Evolutionary conservation across 2,113 vertebrate species (phyloP), one percentile per base, ranked within the genome.

Genomic region (Oreochromis niloticus): DNA sequence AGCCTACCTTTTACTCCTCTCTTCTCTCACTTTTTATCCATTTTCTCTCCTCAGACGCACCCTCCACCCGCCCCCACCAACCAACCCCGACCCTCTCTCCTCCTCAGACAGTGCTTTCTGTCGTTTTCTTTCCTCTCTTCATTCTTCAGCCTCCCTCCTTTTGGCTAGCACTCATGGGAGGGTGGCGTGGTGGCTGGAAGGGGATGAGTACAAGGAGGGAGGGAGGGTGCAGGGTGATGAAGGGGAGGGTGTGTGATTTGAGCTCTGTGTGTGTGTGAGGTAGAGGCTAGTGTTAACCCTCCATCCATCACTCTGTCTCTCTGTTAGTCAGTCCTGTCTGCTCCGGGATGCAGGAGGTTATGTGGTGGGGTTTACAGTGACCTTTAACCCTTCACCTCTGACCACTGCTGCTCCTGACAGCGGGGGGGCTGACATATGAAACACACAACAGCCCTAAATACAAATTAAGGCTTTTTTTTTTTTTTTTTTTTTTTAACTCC

Each of bases 241-340:
- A 82, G 17, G 75, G 52, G 84, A 73, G 89, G 87, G 89, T 57
- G 88, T 85, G 81, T 75, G 88, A 87, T 85, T 85, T 82, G 82
- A 83, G 88, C 83, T 87, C 6, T 36, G 59, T 66, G 85, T 55
- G 79, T 80, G 85, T 87, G 89, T 80, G 86, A 88, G 84, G 71
- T 30, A 75, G 56, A 41, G 57, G 81, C 57, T 83, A 78, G 86
- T 81, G 89, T 86, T 87, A 92, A 89, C 85, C 92, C 84, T 88
- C 93, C 94, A 95, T 96, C 94, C 94, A 95, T 95, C 95, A 96
- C 93, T 89, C 92, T 92, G 92, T 94, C 93, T 87, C 88, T 81
- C 83, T 66, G 73, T 88, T 48, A 86, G 84, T 92, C 91, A 84
- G 82, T 56, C 46, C 89, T 90, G 90, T 91, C 93, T 94, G 93